These are phyloP conservation scores for Halisarca cf. caerulea DNA, from an alignment of 37 sponge, comb jelly and placozoan genomes.

Conservation along the genomic window DNA sequence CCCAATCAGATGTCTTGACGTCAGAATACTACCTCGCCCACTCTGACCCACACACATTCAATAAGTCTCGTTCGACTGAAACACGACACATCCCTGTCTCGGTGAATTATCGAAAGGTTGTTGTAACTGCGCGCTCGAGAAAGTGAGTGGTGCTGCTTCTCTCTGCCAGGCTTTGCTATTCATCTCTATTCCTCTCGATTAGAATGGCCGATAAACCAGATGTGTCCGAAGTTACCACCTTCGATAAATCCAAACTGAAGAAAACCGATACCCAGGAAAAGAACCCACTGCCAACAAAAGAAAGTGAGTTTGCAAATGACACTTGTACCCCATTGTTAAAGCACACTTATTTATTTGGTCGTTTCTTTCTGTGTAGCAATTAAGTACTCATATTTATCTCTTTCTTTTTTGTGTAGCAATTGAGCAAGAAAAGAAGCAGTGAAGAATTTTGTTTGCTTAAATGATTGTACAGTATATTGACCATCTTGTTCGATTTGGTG, in stretches of 20 bases:
- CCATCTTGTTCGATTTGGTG: not conserved
- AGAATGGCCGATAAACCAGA: constrained; percentile 85
- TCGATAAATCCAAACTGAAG: constrained; percentile 87
- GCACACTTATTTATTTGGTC: not conserved
- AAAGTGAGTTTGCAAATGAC: too few species aligned
- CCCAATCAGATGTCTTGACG: not conserved
- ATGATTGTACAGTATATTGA: not conserved
- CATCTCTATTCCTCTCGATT: not conserved
- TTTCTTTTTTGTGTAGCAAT: constrained; percentile 57
- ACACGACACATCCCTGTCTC: too few species aligned
- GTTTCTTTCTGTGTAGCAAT: not conserved
- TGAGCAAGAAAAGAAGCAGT: constrained; percentile 68
- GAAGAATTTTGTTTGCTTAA: not conserved
- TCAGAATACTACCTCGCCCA: not conserved
- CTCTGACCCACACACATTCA: too few species aligned
- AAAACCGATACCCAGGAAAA: constrained; percentile 82
- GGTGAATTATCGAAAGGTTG: too few species aligned
- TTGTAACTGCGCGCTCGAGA: too few species aligned
- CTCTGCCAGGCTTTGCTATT: too few species aligned
- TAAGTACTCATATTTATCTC: not conserved
- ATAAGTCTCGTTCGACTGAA: too few species aligned
- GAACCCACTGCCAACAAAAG: constrained; percentile 88
- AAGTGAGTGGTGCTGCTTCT: too few species aligned
- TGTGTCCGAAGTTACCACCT: constrained; percentile 71
- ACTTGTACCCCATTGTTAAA: too few species aligned